These are phyloP conservation scores for Amphimallon solstitiale DNA, from an alignment of 2,888 invertebrate genomes.

Conservation along the genomic window DNA sequence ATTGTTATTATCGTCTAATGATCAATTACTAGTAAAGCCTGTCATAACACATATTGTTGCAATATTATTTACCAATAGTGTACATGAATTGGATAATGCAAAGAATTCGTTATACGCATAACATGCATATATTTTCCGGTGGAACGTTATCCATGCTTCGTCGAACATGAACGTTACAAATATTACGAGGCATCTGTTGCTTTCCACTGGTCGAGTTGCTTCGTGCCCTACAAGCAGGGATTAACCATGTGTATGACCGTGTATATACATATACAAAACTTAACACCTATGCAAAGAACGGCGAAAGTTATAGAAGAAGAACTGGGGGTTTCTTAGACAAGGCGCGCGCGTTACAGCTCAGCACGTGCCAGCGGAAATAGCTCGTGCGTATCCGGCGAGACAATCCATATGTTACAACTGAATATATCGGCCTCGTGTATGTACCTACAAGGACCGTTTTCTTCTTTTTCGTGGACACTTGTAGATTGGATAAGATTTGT, in stretches of 20 bases:
- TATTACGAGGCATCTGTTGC: slow-evolving; percentile 38
- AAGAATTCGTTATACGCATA: not conserved
- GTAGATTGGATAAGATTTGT: too few species aligned
- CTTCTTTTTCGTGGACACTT: too few species aligned
- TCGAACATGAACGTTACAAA: slow-evolving; percentile 35
- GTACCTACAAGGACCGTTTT: too few species aligned
- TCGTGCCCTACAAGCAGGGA: not conserved
- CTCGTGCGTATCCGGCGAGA: slow-evolving; percentile 32
- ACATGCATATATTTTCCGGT: slow-evolving; percentile 3
- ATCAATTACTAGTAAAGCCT: too few species aligned
- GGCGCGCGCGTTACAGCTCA: slow-evolving; percentile 49
- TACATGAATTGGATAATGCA: not conserved
- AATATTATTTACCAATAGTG: not conserved
- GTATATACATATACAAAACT: slow-evolving; percentile 24
- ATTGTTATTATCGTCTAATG: too few species aligned
- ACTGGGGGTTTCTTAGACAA: slow-evolving; percentile 42
- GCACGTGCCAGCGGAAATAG: slow-evolving; percentile 57
- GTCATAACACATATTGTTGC: too few species aligned
- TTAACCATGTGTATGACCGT: not conserved
- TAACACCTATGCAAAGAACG: slow-evolving; percentile 34
- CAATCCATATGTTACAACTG: slow-evolving; percentile 20
- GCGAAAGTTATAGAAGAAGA: slow-evolving; percentile 4
- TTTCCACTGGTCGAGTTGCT: slow-evolving; percentile 9
- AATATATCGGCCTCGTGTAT: too few species aligned
- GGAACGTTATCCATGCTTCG: slow-evolving; percentile 27